Percentiles rank a stretch among this genome's conserved stretches.
Conservation (phyloP, 2,888 invertebrate genomes). For the Tetragonisca angustula region DNA sequence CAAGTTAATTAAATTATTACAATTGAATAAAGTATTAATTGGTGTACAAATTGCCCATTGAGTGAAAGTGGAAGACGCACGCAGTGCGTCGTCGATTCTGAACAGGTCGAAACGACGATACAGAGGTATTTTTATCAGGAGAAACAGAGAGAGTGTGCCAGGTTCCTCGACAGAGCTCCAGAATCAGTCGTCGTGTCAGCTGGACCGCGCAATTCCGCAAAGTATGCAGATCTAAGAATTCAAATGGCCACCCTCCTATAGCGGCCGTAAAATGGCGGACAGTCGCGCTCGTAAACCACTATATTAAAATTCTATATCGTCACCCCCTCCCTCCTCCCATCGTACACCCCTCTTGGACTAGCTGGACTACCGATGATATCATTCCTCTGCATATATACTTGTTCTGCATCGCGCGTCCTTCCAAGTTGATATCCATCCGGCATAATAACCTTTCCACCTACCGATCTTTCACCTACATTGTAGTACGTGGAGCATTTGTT, state of each 20-base stretch:
- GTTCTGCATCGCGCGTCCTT: constrained; percentile 43
- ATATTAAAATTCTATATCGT: constrained; percentile 84
- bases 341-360: background rate
- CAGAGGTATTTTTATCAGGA: background rate
- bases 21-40: no score
- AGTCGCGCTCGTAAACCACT: constrained; percentile 84
- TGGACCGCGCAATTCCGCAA: constrained; percentile 81
- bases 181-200: constrained; percentile 61
- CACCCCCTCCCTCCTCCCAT: constrained; percentile 23
- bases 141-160: constrained; percentile 33
- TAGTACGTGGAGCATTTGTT: constrained; percentile 54
- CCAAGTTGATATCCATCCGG: constrained; percentile 56
- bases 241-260: constrained; percentile 82
- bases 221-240: constrained; percentile 84
- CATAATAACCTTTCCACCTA: constrained; percentile 68
- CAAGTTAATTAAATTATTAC: no score
- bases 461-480: constrained; percentile 70
- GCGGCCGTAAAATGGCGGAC: constrained; percentile 83
- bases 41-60: no score
- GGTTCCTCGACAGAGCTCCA: constrained; percentile 47
- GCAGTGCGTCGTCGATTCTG: no score
- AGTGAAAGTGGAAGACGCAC: no score
- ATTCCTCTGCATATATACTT: constrained; percentile 20
- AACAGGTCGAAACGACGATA: no score
- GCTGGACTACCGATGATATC: constrained; percentile 53